Evolutionary conservation across 2,888 invertebrate genomes (phyloP), one percentile per base, ranked within the genome.

Genomic region (Drosophila mayaguana): DNA sequence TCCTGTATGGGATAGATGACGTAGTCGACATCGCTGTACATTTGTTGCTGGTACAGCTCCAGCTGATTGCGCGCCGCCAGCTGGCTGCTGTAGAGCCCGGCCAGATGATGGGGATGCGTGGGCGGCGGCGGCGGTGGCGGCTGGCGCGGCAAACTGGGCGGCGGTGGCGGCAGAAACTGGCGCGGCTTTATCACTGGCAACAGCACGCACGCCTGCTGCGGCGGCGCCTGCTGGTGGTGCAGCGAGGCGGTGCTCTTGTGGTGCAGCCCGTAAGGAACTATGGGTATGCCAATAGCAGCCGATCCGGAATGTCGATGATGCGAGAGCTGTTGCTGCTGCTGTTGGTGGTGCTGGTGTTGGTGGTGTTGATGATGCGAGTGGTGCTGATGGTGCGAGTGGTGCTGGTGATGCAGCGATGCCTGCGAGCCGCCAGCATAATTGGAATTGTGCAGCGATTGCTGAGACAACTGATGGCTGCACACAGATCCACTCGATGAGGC

Each of bases 1-100:
- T 98, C 97, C 93, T 97, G 97, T 72, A 97, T 92, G 0, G 97
- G 97, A 90, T 97, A 98, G 91, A 97, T 97, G 9, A 98, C 97
- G 90, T 97, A 98, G 92, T 98, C 97, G 4, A 97, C 97, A 90
- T 98, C 97, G 71, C 97, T 97, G 88, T 97, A 97, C 64, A 98
- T 94, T 91, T 97, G 97, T 89, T 97, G 97, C 85, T 97, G 96
- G 88, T 97, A 98, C 89, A 97, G 96, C 75, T 97, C 97, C 72
- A 97, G 96, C 90, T 97, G 97, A 28, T 96, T 95, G 20, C 95
- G 93, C 0, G 96, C 95, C 40, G 96, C 95, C 48, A 96, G 93
- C 83, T 96, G 96, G 81, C 95, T 95, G 40, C 95, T 94, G 83
- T 96, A 96, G 1, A 96, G 59, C 0, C 96, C 96, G 0, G 97